These are phyloP conservation scores for Rhamnusium bicolor DNA, from an alignment of 2,888 invertebrate genomes.

Conservation along the genomic window DNA sequence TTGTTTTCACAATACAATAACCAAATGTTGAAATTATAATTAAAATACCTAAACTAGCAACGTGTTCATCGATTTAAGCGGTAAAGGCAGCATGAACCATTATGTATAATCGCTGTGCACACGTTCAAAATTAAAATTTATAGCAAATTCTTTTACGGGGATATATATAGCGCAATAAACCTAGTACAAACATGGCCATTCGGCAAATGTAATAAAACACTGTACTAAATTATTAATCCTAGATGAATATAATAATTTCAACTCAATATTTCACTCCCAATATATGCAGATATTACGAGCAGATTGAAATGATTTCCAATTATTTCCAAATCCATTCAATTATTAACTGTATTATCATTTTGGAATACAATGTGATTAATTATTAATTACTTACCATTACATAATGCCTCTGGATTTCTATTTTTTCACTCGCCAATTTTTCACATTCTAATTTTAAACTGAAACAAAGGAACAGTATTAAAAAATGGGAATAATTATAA, in stretches of 20 bases:
- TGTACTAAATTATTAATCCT: slow-evolving; percentile 35
- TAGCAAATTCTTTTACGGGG: slow-evolving; percentile 39
- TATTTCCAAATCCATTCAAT: slow-evolving; percentile 2
- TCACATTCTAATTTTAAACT: slow-evolving; percentile 98
- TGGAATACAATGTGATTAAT: not conserved
- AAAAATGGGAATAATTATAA: no score
- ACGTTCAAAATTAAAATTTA: slow-evolving; percentile 50
- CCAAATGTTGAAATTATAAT: slow-evolving; percentile 53
- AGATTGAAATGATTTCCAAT: slow-evolving; percentile 9
- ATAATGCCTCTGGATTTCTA: slow-evolving; percentile 99
- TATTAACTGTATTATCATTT: not conserved
- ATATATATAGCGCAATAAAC: slow-evolving; percentile 38
- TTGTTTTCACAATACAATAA: slow-evolving; percentile 48
- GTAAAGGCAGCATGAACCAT: slow-evolving; percentile 34
- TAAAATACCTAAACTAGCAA: slow-evolving; percentile 50
- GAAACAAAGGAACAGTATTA: slow-evolving; percentile 69
- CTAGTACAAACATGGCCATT: slow-evolving; percentile 39
- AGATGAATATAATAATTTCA: slow-evolving; percentile 26
- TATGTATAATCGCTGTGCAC: slow-evolving; percentile 48
- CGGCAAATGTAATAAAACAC: slow-evolving; percentile 43
- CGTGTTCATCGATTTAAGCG: slow-evolving; percentile 44
- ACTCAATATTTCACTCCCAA: slow-evolving; percentile 30
- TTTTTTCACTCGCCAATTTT: slow-evolving; percentile 97
- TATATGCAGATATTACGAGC: slow-evolving; percentile 1
- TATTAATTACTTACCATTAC: slow-evolving; percentile 88